phyloP scores from a whole-genome alignment of 1,140 invertebrate genomes.

The Formica selysi region DNA sequence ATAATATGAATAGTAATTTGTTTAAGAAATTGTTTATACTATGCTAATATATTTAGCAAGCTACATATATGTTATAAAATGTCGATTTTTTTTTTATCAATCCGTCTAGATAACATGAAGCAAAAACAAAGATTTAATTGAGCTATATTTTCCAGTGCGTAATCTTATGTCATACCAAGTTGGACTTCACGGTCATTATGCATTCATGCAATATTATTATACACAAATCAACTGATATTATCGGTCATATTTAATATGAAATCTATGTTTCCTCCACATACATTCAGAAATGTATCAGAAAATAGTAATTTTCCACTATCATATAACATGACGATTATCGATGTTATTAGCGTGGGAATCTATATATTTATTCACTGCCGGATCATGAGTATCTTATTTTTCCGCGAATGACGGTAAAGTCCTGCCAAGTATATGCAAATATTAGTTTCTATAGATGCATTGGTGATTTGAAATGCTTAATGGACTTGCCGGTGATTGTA shows the following conservation, averaged over 20 bases:
- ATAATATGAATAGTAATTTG: not conserved
- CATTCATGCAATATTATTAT: not conserved
- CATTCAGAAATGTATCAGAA: not conserved
- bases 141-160: not conserved
- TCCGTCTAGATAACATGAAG: not conserved
- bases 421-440: constrained; percentile 28
- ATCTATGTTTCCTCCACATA: not conserved
- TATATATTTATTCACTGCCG: not conserved
- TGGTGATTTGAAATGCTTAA: not conserved
- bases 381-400: constrained; percentile 29
- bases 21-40: not conserved
- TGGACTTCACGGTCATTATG: not conserved
- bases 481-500: not conserved
- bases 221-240: not conserved
- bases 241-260: not conserved
- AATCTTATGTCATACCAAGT: not conserved
- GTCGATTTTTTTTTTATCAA: not conserved
- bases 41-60: not conserved
- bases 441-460: constrained; percentile 4
- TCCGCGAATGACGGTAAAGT: constrained; percentile 39
- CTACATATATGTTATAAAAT: not conserved
- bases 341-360: constrained; percentile 9
- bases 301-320: constrained; percentile 18
- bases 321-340: not conserved
- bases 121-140: constrained; percentile 7